Conservation (phyloP, 2,888 invertebrate species). For the Machimus atricapillus region DNA sequence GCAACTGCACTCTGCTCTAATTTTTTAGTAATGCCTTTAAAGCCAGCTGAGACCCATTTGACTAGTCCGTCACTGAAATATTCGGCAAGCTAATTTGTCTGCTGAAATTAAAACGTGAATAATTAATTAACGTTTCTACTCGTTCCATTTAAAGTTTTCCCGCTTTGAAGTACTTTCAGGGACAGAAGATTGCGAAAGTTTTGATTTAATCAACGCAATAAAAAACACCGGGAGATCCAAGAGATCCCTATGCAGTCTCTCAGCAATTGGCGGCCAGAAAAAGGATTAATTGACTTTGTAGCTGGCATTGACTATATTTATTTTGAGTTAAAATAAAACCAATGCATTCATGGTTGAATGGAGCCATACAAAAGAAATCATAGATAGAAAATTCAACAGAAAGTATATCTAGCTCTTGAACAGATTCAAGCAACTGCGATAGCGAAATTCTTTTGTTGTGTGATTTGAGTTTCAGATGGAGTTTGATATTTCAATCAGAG, state of each 20-base stretch:
- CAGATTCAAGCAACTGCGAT: no score
- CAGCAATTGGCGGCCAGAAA: background rate
- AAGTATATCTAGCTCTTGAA: background rate
- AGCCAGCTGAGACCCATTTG: background rate
- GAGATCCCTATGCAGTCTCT: background rate
- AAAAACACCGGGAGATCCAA: background rate
- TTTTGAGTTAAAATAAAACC: background rate
- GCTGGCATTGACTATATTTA: background rate
- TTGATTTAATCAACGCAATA: background rate
- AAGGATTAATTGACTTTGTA: background rate
- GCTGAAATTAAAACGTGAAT: conserved; percentile 7
- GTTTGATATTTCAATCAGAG: no score
- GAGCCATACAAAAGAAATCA: background rate
- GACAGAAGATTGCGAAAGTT: background rate
- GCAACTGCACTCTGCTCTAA: background rate
- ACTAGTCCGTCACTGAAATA: background rate
- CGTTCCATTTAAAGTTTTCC: background rate
- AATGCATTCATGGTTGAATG: background rate
- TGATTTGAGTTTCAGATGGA: no score
- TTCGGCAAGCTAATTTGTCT: background rate
- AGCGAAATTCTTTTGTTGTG: no score
- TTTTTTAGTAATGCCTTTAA: background rate
- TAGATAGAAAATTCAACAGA: background rate
- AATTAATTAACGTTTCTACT: background rate
- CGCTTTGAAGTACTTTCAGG: background rate